Conservation (phyloP, 2,888 invertebrate species). For the Diloba caeruleocephala region DNA sequence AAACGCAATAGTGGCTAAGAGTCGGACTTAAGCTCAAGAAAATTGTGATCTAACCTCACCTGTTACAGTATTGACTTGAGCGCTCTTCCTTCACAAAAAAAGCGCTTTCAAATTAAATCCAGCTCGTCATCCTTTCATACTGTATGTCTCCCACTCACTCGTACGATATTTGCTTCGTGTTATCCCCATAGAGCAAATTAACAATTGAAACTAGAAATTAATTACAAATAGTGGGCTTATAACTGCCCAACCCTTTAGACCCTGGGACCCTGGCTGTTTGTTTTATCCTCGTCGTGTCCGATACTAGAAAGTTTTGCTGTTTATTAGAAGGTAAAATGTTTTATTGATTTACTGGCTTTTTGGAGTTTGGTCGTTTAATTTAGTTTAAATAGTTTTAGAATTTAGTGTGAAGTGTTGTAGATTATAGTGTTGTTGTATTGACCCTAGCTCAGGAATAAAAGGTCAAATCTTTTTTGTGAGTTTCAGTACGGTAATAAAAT, state of each 20-base stretch:
- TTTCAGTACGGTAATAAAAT: too few relatives aligned
- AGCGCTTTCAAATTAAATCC: too few relatives aligned
- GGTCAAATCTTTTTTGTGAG: too few relatives aligned
- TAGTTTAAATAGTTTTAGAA: background rate
- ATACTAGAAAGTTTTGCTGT: conserved; percentile 40
- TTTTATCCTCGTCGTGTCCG: conserved; percentile 49
- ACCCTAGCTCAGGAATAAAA: too few relatives aligned
- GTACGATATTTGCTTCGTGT: conserved; percentile 52
- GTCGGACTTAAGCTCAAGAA: too few relatives aligned
- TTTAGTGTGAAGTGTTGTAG: background rate
- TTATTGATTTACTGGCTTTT: conserved; percentile 40
- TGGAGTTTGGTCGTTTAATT: conserved; percentile 9
- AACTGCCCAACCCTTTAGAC: conserved; percentile 69
- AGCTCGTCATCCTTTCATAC: conserved; percentile 4
- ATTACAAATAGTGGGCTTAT: conserved; percentile 76
- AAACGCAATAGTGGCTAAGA: too few relatives aligned
- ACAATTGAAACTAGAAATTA: conserved; percentile 84
- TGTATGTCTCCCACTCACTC: conserved; percentile 37
- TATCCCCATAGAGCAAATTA: conserved; percentile 72
- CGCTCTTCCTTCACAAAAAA: too few relatives aligned
- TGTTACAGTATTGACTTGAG: too few relatives aligned
- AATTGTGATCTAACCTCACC: too few relatives aligned
- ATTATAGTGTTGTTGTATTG: background rate
- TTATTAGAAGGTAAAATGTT: conserved; percentile 40
- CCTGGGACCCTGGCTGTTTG: conserved; percentile 44